Evolutionary conservation across 2,113 vertebrate genomes (phyloP), one percentile per base, ranked within the genome.

Genomic region (Gymnorhina tibicen): DNA sequence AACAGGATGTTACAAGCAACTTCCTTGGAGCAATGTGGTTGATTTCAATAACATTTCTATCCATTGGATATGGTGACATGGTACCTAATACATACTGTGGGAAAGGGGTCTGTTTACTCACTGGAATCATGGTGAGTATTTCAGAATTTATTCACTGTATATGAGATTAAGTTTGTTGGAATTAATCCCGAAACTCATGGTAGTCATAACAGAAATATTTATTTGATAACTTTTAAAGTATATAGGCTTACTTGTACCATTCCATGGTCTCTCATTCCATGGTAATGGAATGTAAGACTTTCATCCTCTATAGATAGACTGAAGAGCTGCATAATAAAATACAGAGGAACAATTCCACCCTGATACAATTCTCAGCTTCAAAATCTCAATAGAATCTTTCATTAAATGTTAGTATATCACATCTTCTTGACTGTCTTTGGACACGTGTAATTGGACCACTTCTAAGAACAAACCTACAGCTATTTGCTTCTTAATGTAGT

Each of bases 21-120:
- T 99, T 99, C 97, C 98, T 99, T 89, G 99, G 99, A 98, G 99
- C 99, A 90, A 99, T 99, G 99, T 99, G 99, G 99, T 98, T 99
- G 98, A 99, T 99, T 98, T 99, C 99, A 95, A 99, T 99, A 98
- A 99, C 99, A 63, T 99, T 99, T 98, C 98, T 99, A 87, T 99
- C 99, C 90, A 99, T 99, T 96, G 99, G 99, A 92, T 99, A 99
- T 87, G 99, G 99, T 85, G 99, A 99, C 97, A 99, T 99, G 99
- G 99, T 99, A 96, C 99, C 99, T 70, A 98, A 99, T 95, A 99
- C 99, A 37, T 99, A 99, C 98, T 99, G 99, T 98, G 99, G 99
- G 88, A 99, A 99, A 98, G 99, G 99, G 93, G 99, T 99, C 89
- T 99, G 99, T 96, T 98, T 99, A 96, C 98, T 99, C 68, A 99